Percentiles rank a stretch among this genome's conserved stretches.
Conservation (phyloP, 1,140 invertebrate genomes). For the Catajapyx aquilonaris region DNA sequence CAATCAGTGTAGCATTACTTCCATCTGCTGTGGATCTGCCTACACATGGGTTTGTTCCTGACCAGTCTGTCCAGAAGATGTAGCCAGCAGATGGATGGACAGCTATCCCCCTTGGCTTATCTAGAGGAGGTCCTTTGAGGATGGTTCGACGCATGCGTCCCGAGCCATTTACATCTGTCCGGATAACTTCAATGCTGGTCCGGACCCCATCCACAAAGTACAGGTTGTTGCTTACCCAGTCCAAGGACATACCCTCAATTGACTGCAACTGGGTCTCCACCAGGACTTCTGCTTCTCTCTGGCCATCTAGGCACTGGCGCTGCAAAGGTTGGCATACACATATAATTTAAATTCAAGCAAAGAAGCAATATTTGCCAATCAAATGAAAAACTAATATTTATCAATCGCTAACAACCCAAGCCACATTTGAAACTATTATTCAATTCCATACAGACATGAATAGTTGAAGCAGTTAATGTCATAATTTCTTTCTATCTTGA, state of each 20-base stretch:
- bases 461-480: background rate
- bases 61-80: conserved; percentile 89
- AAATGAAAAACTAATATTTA: background rate
- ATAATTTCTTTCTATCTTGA: too few species aligned
- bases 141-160: conserved; percentile 59
- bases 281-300: conserved; percentile 37
- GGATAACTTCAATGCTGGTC: conserved; percentile 56
- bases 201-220: conserved; percentile 73
- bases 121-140: conserved; percentile 40
- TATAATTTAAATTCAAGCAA: conserved; percentile 1
- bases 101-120: conserved; percentile 69
- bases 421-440: background rate
- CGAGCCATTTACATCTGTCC: conserved; percentile 37
- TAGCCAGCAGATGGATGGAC: conserved; percentile 51
- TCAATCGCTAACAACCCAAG: too few species aligned
- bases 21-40: conserved; percentile 74
- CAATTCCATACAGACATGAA: background rate
- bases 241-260: conserved; percentile 78
- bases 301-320: conserved; percentile 52
- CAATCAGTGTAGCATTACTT: conserved; percentile 40
- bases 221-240: conserved; percentile 81
- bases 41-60: conserved; percentile 47
- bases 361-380: background rate
- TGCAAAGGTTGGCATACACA: conserved; percentile 12
- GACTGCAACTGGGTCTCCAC: conserved; percentile 51